Evolutionary conservation across 2,113 vertebrate genomes (phyloP), one percentile per base, ranked within the genome.

Genomic region (Phalacrocorax pelagicus): DNA sequence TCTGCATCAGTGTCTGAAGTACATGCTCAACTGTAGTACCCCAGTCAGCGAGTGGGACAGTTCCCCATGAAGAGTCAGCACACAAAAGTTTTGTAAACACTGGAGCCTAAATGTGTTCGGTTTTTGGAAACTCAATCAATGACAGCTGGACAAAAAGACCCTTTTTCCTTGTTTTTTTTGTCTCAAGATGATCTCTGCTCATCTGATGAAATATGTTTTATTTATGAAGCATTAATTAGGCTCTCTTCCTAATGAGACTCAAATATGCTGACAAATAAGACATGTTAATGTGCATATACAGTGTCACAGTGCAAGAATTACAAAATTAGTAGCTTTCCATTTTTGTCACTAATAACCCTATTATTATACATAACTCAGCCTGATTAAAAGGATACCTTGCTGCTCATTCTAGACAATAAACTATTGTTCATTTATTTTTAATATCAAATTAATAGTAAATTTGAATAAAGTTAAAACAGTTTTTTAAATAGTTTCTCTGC

Each of bases 181-280:
- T 67, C 30, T 73, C n/a, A 36, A 46, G 40, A 74, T 61, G 54
- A 40, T 61, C 54, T 67, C 40, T 92, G 70, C 66, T 70, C 13
- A 49, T 63, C 70, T 40, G 51, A 82, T 32, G 59, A 70, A 89
- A 38, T 18, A 84, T 93, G 47, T 67, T 89, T 93, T 74, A 93
- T 90, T 90, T 90, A 86, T 86, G 44, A 85, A 94, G 57, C 49
- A 21, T 86, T 81, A 90, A 71, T 86, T 94, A 81, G 70, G 24
- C 57, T 40, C 34, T 54, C 63, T 74, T 71, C 77, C 61, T 70
- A 77, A 70, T 58, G 51, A 75, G 57, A 77, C 90, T 81, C 69
- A 77, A 77, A 34, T 59, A 42, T 23, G 34, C 57, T 69, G 63
- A 90, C 75, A 90, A 86, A 70, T 47, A 74, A 44, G 44, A 57